Evolutionary conservation across 2,888 invertebrate genomes (phyloP).

Genomic region (Tipula unca): DNA sequence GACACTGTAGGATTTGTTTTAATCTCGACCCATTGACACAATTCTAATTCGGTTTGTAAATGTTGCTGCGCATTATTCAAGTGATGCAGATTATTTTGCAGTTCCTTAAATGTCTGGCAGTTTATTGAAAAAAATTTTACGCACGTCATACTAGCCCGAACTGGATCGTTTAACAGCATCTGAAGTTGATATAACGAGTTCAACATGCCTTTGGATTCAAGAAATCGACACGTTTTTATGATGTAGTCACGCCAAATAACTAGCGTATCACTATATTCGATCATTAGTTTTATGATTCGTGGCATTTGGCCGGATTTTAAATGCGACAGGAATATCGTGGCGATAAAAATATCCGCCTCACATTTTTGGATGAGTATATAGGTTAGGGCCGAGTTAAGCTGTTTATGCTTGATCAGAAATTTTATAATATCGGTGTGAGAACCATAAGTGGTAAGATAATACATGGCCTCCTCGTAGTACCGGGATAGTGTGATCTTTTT

Average conservation of each 20-base stretch:
- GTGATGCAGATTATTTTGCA: slow-evolving; percentile 46
- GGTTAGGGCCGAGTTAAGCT: slow-evolving; percentile 56
- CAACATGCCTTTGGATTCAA: slow-evolving; percentile 58
- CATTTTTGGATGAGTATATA: slow-evolving; percentile 62
- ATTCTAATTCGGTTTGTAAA: slow-evolving; percentile 53
- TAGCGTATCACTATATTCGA: slow-evolving; percentile 55
- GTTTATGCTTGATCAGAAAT: slow-evolving; percentile 67
- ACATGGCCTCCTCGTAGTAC: slow-evolving; percentile 69
- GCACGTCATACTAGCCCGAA: slow-evolving; percentile 72
- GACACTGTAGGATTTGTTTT: slow-evolving; percentile 29
- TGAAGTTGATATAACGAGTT: slow-evolving; percentile 69
- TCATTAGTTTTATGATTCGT: slow-evolving; percentile 54
- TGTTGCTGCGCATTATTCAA: slow-evolving; percentile 54
- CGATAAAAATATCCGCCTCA: slow-evolving; percentile 61
- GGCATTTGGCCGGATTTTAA: slow-evolving; percentile 55
- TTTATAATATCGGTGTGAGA: slow-evolving; percentile 62
- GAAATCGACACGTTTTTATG: slow-evolving; percentile 58
- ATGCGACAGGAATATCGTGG: slow-evolving; percentile 59
- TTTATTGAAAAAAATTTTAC: slow-evolving; percentile 63
- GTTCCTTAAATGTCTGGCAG: slow-evolving; percentile 48
- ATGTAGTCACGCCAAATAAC: slow-evolving; percentile 63
- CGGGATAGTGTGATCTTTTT: slow-evolving; percentile 36
- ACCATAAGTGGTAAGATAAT: slow-evolving; percentile 74
- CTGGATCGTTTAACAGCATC: slow-evolving; percentile 59
- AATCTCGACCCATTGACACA: slow-evolving; percentile 47